These are phyloP conservation scores for Babyrousa celebensis DNA, from an alignment of 2,797 vertebrate genomes.

Conservation along the genomic window DNA sequence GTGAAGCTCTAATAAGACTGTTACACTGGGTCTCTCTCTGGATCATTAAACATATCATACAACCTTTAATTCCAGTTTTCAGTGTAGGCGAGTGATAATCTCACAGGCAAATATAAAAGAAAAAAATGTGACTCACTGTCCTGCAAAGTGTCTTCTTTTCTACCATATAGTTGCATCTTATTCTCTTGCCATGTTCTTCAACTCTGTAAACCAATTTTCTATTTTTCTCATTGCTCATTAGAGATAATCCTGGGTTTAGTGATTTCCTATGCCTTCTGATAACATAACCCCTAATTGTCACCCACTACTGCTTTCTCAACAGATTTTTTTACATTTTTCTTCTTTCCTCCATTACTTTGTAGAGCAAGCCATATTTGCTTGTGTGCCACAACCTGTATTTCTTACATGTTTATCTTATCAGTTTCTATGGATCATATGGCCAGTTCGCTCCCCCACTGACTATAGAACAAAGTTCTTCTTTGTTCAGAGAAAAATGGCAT, in stretches of 20 bases:
- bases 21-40: constrained; percentile 57
- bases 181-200: neutral
- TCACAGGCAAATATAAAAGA: constrained; percentile 48
- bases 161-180: neutral
- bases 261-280: constrained; percentile 34
- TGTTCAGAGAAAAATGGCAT: neutral
- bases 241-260: neutral
- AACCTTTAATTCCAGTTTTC: constrained; percentile 62
- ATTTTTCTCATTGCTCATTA: constrained; percentile 19
- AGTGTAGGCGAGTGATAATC: constrained; percentile 54
- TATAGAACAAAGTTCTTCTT: neutral
- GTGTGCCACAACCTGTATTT: neutral
- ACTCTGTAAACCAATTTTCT: neutral
- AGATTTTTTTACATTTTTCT: neutral
- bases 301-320: neutral
- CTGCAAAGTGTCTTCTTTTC: neutral
- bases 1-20: constrained; percentile 3
- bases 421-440: neutral
- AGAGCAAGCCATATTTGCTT: neutral
- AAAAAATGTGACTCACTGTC: neutral
- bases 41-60: constrained; percentile 70
- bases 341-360: neutral
- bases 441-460: neutral
- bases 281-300: neutral
- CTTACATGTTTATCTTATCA: constrained; percentile 9